Evolutionary conservation across 2,113 vertebrate species (phyloP), one percentile per base, ranked within the genome.

Genomic region (Oryzias javanicus): DNA sequence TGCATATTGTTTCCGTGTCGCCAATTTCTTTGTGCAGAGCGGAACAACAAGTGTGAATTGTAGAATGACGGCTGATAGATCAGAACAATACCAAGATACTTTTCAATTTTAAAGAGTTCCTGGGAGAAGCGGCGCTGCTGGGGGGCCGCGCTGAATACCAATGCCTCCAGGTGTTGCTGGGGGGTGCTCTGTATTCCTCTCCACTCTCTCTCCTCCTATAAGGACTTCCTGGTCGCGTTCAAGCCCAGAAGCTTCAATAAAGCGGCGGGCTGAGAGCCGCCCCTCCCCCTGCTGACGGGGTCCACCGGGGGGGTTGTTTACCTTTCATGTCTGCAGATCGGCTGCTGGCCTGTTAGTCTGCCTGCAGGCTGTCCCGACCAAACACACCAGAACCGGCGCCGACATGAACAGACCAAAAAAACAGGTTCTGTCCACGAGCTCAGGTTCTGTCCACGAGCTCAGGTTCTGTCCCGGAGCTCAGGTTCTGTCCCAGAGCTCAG

Each of bases 21-120:
- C 78, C 83, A 80, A 87, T 89, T 89, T 89, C 76, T 89, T 88
- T 78, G 24, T 70, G 59, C 14, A 18, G 70, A 78, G 83, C 64
- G 69, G 64, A 74, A 47, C 63, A 71, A 64, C 68, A 71, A 77
- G 76, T 61, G 60, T 51, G 64, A 55, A 42, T 69, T 70, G 49
- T 55, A 63, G 77, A 85, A 80, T 74, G 81, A 82, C 71, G 74
- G 64, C 70, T 82, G 78, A 86, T 75, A 66, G 83, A 90, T 85
- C 83, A 83, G 84, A 88, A 82, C 76, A 76, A 79, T 55, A 41
- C 58, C 70, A 74, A 81, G 77, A 84, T 70, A 62, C 70, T 85
- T 87, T 78, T 75, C 77, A 75, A 84, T 88, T 74, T 71, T 84
- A 74, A 85, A 63, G 19, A 82, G 85, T 70, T 74, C 49, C 71